phyloP scores from a whole-genome alignment of 2,113 vertebrate genomes.

The Etheostoma cragini region DNA sequence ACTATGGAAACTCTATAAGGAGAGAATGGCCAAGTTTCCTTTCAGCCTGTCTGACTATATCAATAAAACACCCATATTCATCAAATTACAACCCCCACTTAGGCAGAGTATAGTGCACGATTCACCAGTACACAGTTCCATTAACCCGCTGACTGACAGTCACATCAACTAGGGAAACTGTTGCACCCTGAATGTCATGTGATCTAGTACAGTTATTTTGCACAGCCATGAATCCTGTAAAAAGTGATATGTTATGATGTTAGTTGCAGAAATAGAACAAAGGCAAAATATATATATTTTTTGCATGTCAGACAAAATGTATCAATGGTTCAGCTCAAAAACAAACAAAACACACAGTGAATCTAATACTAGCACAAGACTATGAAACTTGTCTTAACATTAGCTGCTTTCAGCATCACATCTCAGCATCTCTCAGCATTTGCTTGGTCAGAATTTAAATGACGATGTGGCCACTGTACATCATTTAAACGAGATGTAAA shows the following conservation, averaged over 20 bases:
- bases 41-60: constrained; percentile 40
- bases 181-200: neutral
- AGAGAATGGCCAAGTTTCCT: constrained; percentile 48
- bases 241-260: too few species aligned
- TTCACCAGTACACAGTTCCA: neutral
- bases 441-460: neutral
- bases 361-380: constrained; percentile 53
- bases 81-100: constrained; percentile 50
- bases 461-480: neutral
- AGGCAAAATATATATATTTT: neutral
- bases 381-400: constrained; percentile 6
- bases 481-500: neutral
- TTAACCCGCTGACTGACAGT: constrained; percentile 6
- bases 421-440: neutral
- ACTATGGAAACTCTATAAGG: constrained; percentile 57
- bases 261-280: neutral
- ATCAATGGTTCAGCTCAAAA: neutral
- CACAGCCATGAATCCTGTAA: too few species aligned
- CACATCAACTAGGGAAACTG: constrained; percentile 4
- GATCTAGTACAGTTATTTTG: too few species aligned
- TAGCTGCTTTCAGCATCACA: neutral
- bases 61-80: constrained; percentile 64
- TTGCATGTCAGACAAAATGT: constrained; percentile 14
- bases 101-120: constrained; percentile 13
- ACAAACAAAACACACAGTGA: neutral